Evolutionary conservation across 2,113 vertebrate species (phyloP).

Genomic region (Misgurnus anguillicaudatus): DNA sequence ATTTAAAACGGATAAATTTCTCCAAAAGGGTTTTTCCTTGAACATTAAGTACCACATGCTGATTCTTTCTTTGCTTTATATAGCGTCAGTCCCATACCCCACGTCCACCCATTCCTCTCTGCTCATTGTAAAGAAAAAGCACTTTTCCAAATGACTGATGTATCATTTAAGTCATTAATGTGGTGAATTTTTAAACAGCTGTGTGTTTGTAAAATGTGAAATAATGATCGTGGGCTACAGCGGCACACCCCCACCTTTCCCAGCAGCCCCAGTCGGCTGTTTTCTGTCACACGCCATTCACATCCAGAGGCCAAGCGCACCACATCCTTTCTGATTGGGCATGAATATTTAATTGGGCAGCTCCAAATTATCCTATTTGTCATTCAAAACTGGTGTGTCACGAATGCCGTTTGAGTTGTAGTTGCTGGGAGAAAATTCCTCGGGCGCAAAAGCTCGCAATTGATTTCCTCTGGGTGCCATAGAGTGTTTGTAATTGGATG

Average conservation of each 20-base stretch:
- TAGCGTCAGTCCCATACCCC: background rate
- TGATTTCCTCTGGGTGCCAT: slow-evolving; percentile 38
- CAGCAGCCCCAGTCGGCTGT: slow-evolving; percentile 28
- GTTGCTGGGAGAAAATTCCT: slow-evolving; percentile 39
- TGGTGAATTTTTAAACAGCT: slow-evolving; percentile 83
- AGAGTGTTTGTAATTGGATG: slow-evolving; percentile 34
- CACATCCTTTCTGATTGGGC: slow-evolving; percentile 67
- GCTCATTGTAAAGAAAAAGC: slow-evolving; percentile 44
- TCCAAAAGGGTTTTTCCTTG: no score
- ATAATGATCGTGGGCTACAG: slow-evolving; percentile 71
- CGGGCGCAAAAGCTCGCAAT: slow-evolving; percentile 35
- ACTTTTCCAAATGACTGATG: slow-evolving; percentile 74
- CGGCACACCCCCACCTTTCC: slow-evolving; percentile 35
- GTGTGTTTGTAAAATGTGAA: slow-evolving; percentile 79
- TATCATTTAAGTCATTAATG: slow-evolving; percentile 71
- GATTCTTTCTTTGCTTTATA: no score
- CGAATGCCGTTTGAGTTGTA: slow-evolving; percentile 61
- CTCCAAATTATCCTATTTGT: slow-evolving; percentile 67
- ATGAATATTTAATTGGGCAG: slow-evolving; percentile 72
- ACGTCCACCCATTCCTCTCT: background rate
- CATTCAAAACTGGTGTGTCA: slow-evolving; percentile 67
- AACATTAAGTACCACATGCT: no score
- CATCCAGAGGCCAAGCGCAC: slow-evolving; percentile 47
- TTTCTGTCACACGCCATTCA: slow-evolving; percentile 50
- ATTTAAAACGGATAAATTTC: no score